Percentiles rank a stretch among this genome's conserved stretches.
Evolutionary conservation across 2,113 vertebrate genomes (phyloP).

Genomic region (Chaenogobius annularis): DNA sequence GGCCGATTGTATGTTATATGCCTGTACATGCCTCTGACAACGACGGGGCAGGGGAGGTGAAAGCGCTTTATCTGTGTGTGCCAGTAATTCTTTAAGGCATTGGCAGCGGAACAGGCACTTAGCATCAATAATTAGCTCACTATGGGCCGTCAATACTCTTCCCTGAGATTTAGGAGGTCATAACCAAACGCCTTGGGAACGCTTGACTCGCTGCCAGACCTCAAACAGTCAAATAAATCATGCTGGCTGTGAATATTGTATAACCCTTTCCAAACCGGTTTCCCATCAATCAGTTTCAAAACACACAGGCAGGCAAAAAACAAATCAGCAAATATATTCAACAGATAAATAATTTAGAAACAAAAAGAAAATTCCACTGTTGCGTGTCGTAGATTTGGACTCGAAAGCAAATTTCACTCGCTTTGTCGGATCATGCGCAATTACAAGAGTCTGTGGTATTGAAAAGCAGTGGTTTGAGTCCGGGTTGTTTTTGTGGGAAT

Average conservation of each 20-base stretch:
- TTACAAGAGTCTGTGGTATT: constrained; percentile 22
- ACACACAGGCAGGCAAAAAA: constrained; percentile 3
- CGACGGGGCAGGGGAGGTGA: constrained; percentile 29
- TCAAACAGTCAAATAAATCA: constrained; percentile 63
- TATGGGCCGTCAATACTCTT: constrained; percentile 67
- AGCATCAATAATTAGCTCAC: constrained; percentile 74
- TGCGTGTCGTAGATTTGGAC: constrained; percentile 4
- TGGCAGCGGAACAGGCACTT: constrained; percentile 72
- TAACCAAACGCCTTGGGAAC: constrained; percentile 60
- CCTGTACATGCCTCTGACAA: constrained; percentile 7
- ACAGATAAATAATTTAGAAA: constrained; percentile 28
- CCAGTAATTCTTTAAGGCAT: constrained; percentile 47
- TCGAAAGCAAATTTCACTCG: constrained; percentile 43
- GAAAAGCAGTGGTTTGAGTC: constrained; percentile 26
- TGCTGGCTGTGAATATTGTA: constrained; percentile 17
- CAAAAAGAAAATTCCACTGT: constrained; percentile 34
- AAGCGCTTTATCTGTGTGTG: constrained; percentile 51
- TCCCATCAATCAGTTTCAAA: constrained; percentile 25
- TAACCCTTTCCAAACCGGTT: constrained; percentile 2
- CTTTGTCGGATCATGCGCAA: constrained; percentile 40
- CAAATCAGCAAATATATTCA: not conserved
- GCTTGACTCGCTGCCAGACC: constrained; percentile 50
- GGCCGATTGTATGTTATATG: not conserved
- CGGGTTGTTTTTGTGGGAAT: constrained; percentile 47
- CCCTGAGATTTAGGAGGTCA: constrained; percentile 67